Conservation (phyloP, 1,140 invertebrate genomes). For the Apocrypta bakeri region DNA sequence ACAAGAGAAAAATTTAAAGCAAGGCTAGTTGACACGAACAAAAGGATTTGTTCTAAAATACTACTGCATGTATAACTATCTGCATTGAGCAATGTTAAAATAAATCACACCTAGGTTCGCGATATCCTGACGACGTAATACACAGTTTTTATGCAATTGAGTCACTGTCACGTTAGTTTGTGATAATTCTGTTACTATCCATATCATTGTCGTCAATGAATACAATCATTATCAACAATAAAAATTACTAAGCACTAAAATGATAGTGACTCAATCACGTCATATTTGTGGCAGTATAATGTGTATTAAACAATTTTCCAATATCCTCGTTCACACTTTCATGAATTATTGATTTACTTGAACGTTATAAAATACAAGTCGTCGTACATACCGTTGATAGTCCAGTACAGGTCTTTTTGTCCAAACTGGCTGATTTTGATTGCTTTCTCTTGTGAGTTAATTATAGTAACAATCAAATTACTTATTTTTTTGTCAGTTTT, state of each 20-base stretch:
- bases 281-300: not conserved
- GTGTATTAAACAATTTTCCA: constrained; percentile 30
- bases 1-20: too few species aligned
- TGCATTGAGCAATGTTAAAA: too few species aligned
- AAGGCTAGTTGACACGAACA: too few species aligned
- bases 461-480: too few species aligned
- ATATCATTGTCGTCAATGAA: constrained; percentile 17
- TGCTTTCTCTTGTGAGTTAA: constrained; percentile 37
- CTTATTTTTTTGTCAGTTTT: too few species aligned
- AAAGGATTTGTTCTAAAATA: too few species aligned
- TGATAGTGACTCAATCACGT: constrained; percentile 56
- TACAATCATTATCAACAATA: constrained; percentile 58
- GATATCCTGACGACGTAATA: too few species aligned
- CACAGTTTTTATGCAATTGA: too few species aligned
- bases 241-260: constrained; percentile 59
- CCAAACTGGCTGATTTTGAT: constrained; percentile 45
- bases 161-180: too few species aligned
- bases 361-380: constrained; percentile 60
- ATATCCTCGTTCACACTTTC: constrained; percentile 40
- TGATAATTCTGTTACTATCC: too few species aligned
- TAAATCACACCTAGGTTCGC: too few species aligned
- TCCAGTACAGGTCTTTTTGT: constrained; percentile 60
- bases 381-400: constrained; percentile 53
- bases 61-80: too few species aligned
- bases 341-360: constrained; percentile 56